These are phyloP conservation scores for Sebastes itinus DNA, from an alignment of 2,797 vertebrate species.

Conservation along the genomic window DNA sequence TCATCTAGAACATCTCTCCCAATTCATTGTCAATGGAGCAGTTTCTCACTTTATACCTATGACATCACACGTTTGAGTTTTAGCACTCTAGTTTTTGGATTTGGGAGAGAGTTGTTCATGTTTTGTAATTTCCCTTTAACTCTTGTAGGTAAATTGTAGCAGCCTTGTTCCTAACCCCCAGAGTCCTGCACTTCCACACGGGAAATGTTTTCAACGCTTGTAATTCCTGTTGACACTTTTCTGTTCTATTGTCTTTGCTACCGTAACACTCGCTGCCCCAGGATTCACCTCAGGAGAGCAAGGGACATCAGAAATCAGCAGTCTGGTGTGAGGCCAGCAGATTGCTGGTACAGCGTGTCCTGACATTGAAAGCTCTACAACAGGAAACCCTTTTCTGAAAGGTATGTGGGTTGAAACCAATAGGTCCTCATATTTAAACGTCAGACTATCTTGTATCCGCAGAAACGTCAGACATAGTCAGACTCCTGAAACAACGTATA, in stretches of 20 bases:
- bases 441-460: too few relatives aligned
- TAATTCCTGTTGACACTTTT: not conserved
- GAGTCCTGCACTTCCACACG: not conserved
- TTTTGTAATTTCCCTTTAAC: not conserved
- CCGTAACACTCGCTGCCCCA: not conserved
- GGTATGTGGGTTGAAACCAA: not conserved
- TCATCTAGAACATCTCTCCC: too few relatives aligned
- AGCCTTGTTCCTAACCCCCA: not conserved
- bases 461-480: too few relatives aligned
- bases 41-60: too few relatives aligned
- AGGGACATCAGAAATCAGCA: not conserved
- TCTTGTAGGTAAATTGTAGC: not conserved
- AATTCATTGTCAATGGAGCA: too few relatives aligned
- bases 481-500: not conserved
- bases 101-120: too few relatives aligned
- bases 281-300: not conserved
- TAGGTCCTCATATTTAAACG: not conserved
- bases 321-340: not conserved
- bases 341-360: not conserved
- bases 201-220: not conserved
- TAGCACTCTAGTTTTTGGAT: too few relatives aligned
- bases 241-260: not conserved
- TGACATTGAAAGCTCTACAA: not conserved
- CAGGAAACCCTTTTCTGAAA: not conserved
- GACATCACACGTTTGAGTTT: too few relatives aligned